Evolutionary conservation across 2,113 vertebrate genomes (phyloP).

Genomic region (Mirza zaza): DNA sequence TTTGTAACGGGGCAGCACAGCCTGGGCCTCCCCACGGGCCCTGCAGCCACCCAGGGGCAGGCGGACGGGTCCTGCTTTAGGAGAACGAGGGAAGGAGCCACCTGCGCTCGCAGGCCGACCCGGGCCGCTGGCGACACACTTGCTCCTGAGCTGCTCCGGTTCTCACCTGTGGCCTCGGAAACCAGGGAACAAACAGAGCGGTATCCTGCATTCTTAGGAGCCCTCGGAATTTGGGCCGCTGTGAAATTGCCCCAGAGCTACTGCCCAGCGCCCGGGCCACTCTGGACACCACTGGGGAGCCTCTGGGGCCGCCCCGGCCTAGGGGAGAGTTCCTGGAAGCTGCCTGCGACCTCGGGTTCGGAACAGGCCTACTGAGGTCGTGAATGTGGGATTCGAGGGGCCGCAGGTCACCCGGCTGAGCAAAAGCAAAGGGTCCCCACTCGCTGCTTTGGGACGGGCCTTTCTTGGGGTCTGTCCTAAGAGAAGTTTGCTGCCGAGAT

Average conservation of each 20-base stretch:
- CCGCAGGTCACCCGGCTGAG: no score
- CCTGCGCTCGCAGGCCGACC: fast-evolving
- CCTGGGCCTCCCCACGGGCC: neutral
- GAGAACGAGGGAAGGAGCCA: fast-evolving
- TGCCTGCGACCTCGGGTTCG: fast-evolving
- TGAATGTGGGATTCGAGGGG: fast-evolving
- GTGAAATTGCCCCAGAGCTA: neutral
- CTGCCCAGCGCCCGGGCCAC: fast-evolving
- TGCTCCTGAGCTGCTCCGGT: fast-evolving
- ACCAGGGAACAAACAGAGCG: fast-evolving
- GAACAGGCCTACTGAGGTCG: neutral
- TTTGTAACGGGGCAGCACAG: neutral
- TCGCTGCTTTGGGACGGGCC: neutral
- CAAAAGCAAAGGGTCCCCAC: neutral
- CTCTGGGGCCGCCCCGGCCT: fast-evolving
- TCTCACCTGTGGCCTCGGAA: neutral
- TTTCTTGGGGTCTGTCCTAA: neutral
- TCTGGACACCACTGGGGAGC: no score
- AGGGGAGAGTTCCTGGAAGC: neutral
- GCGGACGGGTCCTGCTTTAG: fast-evolving
- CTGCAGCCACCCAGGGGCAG: fast-evolving
- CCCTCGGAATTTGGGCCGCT: neutral
- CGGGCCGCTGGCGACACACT: fast-evolving
- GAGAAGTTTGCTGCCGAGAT: neutral
- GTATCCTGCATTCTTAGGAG: fast-evolving